Base-by-base conservation (phyloP, 2,888 invertebrate species). In the Agriopis aurantiaria region DNA sequence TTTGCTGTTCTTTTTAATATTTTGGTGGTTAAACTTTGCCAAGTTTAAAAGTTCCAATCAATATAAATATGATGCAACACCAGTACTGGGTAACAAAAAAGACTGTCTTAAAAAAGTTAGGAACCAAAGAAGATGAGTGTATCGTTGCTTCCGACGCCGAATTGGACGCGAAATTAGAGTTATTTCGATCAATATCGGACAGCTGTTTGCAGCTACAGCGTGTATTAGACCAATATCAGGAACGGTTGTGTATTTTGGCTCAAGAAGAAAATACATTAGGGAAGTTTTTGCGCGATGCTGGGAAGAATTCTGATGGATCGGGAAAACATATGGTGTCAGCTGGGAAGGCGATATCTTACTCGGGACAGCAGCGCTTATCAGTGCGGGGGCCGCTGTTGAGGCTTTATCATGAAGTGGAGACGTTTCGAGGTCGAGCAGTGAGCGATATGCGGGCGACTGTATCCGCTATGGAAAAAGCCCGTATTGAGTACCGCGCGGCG, bases 41-140 rank as follows among this genome's bases (percentile, higher is more conserved):
- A 48, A 58, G 9, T 49, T 41, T 49, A 41, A 41, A n/a, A 59
- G 65, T 61, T 63, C 58, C 12, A 59, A 64, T 48, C 33, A 70
- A 49, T 40, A 3, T 70, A 68, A 87, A 82, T 62, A 93, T 93
- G 92, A 97, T 99, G 96, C 98, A 98, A 89, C 98, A 99, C 91
- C 98, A 99, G 80, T 99, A 98, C 91, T 99, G 99, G 99, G 97
- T 99, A 68, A 99, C 99, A 8, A 99, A 99, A 88, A 99, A 99
- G 91, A 97, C 98, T 69, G 97, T 99, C 57, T 96, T 98, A 78
- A 96, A 98, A 83, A 99, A 98, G 93, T 95, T 99, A 61, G 99
- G 99, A 46, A 97, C 98, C 81, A 99, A 99, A 94, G 99, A 99
- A 93, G 99, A 99, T 88, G 99, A 99, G 78, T 98, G 98, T 93